Conservation (phyloP, 1,140 invertebrate genomes). For the Nomia melanderi region DNA sequence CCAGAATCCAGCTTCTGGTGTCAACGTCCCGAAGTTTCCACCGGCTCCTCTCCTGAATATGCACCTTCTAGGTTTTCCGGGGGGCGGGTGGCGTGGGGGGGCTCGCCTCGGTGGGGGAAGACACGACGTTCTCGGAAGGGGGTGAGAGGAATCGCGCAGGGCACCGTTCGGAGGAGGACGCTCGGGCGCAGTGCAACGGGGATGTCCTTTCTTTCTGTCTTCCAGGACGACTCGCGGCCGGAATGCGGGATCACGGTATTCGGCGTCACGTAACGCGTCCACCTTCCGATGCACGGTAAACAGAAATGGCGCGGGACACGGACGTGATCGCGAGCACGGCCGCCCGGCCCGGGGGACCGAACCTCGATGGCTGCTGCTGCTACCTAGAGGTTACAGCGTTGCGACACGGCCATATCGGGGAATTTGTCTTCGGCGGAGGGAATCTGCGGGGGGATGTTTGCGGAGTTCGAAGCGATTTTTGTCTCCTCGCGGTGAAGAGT, state of each 20-base stretch:
- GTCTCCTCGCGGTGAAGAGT: background rate
- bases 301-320: constrained; percentile 58
- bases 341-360: too few species aligned
- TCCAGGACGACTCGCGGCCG: constrained; percentile 61
- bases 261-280: constrained; percentile 62
- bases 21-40: constrained; percentile 72
- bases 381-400: background rate
- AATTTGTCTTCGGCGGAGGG: background rate
- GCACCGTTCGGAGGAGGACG: constrained; percentile 16
- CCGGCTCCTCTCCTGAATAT: constrained; percentile 63
- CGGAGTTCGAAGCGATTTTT: constrained; percentile 1
- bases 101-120: constrained; percentile 5
- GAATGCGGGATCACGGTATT: constrained; percentile 72
- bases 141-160: background rate
- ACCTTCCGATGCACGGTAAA: constrained; percentile 60
- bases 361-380: background rate
- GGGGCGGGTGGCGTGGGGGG: constrained; percentile 29
- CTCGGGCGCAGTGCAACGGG: constrained; percentile 22
- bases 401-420: background rate
- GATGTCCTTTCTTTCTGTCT: constrained; percentile 55
- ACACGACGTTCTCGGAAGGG: background rate
- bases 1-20: constrained; percentile 69
- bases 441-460: constrained; percentile 4
- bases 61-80: too few species aligned
- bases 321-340: constrained; percentile 46